Percentiles rank a stretch among this genome's conserved stretches.
Evolutionary conservation across 2,888 invertebrate species (phyloP).

Genomic region (Netelia melanura): DNA sequence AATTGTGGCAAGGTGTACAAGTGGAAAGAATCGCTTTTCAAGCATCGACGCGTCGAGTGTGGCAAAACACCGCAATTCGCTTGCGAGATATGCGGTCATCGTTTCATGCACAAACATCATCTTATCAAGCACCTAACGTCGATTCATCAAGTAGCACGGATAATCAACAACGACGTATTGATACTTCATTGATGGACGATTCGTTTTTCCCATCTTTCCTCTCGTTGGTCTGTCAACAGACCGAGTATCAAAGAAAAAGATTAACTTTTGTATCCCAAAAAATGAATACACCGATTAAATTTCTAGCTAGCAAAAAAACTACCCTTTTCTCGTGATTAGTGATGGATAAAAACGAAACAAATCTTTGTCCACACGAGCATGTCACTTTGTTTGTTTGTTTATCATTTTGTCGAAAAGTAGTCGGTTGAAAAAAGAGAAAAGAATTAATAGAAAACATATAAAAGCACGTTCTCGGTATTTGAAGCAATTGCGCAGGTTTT

Average conservation of each 20-base stretch:
- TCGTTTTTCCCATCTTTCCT: background rate
- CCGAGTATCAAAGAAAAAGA: background rate
- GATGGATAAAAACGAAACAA: no score
- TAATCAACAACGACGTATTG: conserved; percentile 56
- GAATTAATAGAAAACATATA: no score
- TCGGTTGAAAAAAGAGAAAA: no score
- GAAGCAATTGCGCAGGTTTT: no score
- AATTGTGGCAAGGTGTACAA: conserved; percentile 81
- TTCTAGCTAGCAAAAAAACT: background rate
- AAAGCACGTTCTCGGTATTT: no score
- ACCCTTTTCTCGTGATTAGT: no score
- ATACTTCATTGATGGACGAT: background rate
- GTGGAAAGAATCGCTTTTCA: conserved; percentile 80
- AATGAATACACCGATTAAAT: background rate
- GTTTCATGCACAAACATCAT: conserved; percentile 86
- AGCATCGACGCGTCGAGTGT: conserved; percentile 81
- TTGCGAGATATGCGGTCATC: conserved; percentile 82
- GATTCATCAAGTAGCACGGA: conserved; percentile 71
- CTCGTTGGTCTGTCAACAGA: background rate
- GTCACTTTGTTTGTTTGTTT: no score
- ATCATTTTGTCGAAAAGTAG: no score
- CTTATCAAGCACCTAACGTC: conserved; percentile 78
- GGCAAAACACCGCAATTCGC: conserved; percentile 80
- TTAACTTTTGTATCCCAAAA: background rate
- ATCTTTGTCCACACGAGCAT: no score